Conservation (phyloP, 2,797 vertebrate genomes). For the Tenualosa ilisha region DNA sequence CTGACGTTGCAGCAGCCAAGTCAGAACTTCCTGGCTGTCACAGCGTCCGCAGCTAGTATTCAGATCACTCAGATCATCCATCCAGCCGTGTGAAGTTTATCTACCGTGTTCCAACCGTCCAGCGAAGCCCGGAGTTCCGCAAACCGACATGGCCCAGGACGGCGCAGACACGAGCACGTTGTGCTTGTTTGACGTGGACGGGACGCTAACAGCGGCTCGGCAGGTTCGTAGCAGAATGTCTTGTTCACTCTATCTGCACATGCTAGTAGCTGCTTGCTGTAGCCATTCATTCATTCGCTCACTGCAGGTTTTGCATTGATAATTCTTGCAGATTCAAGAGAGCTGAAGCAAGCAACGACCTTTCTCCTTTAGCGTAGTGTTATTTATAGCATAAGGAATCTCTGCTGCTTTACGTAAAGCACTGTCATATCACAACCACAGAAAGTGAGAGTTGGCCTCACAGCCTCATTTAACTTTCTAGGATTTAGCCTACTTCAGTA, state of each 20-base stretch:
- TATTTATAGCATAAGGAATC: background rate
- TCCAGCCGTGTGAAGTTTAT: background rate
- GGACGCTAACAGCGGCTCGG: slow-evolving; percentile 87
- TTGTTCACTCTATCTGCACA: background rate
- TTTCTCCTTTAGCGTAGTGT: background rate
- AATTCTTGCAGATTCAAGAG: background rate
- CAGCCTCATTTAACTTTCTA: too few species aligned
- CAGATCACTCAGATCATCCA: too few species aligned
- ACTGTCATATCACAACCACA: background rate
- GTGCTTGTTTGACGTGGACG: slow-evolving; percentile 93
- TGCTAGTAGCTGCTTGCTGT: background rate
- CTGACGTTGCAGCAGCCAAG: slow-evolving; percentile 27
- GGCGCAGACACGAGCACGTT: slow-evolving; percentile 60
- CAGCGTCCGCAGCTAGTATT: too few species aligned
- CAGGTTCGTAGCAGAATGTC: slow-evolving; percentile 73
- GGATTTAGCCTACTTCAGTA: too few species aligned
- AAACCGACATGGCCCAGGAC: slow-evolving; percentile 61
- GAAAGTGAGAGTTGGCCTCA: too few species aligned
- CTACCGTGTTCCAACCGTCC: background rate
- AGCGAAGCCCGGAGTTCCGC: background rate
- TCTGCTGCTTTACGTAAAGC: background rate
- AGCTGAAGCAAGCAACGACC: background rate
- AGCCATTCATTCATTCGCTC: background rate
- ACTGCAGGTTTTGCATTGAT: background rate
- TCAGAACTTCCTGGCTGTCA: background rate